A percentile compares a stretch with the other conserved stretches of the same genome.
These are phyloP conservation scores for Megathymus violae DNA, from an alignment of 1,140 invertebrate genomes.

Conservation along the genomic window DNA sequence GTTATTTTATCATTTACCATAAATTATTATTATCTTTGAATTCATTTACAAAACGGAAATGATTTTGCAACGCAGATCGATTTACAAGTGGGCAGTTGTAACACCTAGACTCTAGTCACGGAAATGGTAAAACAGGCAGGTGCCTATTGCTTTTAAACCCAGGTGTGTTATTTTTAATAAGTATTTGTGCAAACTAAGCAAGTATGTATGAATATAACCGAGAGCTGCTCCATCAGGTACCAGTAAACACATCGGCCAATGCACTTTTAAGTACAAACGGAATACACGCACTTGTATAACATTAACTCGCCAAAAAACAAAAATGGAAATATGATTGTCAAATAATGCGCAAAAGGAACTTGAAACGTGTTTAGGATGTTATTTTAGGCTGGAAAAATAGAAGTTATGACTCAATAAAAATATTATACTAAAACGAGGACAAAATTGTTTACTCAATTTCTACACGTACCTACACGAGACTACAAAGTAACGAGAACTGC, in stretches of 20 bases:
- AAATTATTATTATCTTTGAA: constrained; percentile 1
- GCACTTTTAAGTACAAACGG: constrained; percentile 37
- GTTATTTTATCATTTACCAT: background rate
- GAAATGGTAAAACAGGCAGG: too few relatives aligned
- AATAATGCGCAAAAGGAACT: too few relatives aligned
- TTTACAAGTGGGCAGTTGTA: constrained; percentile 11
- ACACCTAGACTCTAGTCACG: background rate
- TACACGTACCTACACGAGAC: too few relatives aligned
- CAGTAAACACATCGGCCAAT: constrained; percentile 40
- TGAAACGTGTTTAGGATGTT: too few relatives aligned
- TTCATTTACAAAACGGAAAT: constrained; percentile 20
- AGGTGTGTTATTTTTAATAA: constrained; percentile 42
- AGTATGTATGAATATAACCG: too few relatives aligned
- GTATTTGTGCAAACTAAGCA: constrained; percentile 48
- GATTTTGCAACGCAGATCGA: constrained; percentile 20
- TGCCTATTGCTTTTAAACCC: background rate
- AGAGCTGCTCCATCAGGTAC: too few relatives aligned
- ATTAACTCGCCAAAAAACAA: constrained; percentile 1
- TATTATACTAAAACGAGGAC: too few relatives aligned
- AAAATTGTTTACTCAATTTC: too few relatives aligned
- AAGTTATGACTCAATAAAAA: too few relatives aligned
- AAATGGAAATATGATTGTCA: background rate
- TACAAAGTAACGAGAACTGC: too few relatives aligned
- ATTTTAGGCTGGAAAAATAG: too few relatives aligned
- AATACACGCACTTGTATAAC: constrained; percentile 18